phyloP scores from a whole-genome alignment of 2,113 vertebrate species.

The Balaeniceps rex region DNA sequence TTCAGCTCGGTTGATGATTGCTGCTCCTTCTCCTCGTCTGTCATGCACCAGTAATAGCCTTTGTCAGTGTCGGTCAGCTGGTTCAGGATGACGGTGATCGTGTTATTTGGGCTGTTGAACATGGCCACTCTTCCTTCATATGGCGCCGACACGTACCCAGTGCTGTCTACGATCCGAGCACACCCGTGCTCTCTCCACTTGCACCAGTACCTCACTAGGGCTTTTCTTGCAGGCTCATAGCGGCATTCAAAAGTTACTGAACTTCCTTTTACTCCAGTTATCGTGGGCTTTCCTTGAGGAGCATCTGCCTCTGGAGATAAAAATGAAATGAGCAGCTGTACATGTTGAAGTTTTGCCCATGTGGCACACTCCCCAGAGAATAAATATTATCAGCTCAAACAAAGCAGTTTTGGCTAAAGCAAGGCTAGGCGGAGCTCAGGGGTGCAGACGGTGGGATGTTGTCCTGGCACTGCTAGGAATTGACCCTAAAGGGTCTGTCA shows the following conservation, averaged over 20 bases:
- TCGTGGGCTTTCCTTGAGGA: background rate
- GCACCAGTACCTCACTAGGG: conserved; percentile 53
- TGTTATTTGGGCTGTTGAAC: background rate
- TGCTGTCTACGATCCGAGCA: background rate
- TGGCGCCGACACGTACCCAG: rapidly evolving
- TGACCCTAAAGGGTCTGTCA: background rate
- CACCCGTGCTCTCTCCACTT: conserved; percentile 6
- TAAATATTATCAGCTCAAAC: background rate
- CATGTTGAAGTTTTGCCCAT: rapidly evolving
- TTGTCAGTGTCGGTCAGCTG: conserved; percentile 47
- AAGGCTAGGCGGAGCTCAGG: background rate
- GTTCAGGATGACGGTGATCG: conserved; percentile 55
- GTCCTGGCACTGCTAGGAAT: background rate
- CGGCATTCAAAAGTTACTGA: conserved; percentile 60
- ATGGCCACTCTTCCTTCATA: conserved; percentile 60
- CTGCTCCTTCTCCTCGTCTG: background rate
- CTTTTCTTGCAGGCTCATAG: background rate
- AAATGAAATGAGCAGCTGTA: background rate
- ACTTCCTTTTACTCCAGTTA: conserved; percentile 34
- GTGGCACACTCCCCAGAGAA: background rate
- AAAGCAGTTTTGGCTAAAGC: background rate
- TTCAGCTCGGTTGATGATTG: conserved; percentile 36
- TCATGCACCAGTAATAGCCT: conserved; percentile 75
- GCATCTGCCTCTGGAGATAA: conserved; percentile 29
- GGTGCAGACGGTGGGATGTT: background rate